These are phyloP conservation scores for Drosophila prosaltans DNA, from an alignment of 1,140 invertebrate genomes.

Conservation along the genomic window DNA sequence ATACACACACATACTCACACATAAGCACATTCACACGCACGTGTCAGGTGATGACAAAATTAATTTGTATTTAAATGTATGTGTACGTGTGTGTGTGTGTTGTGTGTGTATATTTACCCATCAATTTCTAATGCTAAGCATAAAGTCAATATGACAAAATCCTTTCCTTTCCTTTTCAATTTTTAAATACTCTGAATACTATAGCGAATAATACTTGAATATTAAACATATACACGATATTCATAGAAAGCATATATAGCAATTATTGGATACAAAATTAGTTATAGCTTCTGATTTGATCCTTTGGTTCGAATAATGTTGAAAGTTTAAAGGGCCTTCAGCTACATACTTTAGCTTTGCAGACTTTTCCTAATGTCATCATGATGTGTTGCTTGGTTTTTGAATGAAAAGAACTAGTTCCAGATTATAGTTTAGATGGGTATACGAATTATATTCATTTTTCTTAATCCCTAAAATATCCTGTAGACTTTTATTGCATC, in stretches of 20 bases:
- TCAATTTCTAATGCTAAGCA: slow-evolving; percentile 7
- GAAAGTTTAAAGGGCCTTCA: no score
- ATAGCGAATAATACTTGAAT: neutral
- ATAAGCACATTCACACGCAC: slow-evolving; percentile 1
- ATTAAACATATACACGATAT: neutral
- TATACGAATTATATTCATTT: no score
- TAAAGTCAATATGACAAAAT: slow-evolving; percentile 7
- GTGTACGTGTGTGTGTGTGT: neutral
- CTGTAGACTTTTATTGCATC: no score
- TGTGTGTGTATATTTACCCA: neutral
- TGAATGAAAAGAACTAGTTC: no score
- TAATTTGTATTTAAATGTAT: slow-evolving; percentile 54
- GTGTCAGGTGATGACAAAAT: slow-evolving; percentile 55
- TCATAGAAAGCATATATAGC: neutral
- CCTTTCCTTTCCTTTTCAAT: neutral
- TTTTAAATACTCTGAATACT: neutral
- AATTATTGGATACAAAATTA: neutral
- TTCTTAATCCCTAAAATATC: no score
- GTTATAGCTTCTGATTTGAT: no score
- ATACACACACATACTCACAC: slow-evolving; percentile 1
- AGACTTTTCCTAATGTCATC: no score
- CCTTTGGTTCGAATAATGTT: no score
- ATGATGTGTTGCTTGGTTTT: no score
- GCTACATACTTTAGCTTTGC: no score
- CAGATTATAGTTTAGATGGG: no score